Evolutionary conservation across 1,140 invertebrate species (phyloP).

Genomic region (Gryllus bimaculatus): DNA sequence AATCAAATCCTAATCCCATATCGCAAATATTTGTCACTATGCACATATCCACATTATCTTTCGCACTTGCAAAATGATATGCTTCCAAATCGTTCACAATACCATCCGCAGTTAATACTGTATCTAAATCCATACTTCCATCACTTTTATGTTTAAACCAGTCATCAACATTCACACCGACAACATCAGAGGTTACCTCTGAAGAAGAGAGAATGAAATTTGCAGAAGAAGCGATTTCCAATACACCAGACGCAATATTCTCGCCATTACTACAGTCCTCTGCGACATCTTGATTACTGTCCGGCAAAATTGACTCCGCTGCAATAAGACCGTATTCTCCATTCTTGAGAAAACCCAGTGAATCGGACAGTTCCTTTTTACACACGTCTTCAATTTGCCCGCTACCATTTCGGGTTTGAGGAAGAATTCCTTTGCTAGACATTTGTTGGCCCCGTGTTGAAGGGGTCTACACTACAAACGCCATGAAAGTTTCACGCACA

Average conservation of each 20-base stretch:
- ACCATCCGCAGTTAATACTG: constrained; percentile 17
- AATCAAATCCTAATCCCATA: constrained; percentile 16
- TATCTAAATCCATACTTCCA: constrained; percentile 31
- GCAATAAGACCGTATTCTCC: constrained; percentile 9
- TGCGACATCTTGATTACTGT: constrained; percentile 10
- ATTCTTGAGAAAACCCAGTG: constrained; percentile 2
- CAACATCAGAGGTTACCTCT: constrained; percentile 18
- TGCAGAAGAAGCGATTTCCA: constrained; percentile 13
- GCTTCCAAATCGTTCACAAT: constrained; percentile 24
- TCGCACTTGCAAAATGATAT: constrained; percentile 30
- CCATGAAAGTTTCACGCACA: constrained; percentile 13
- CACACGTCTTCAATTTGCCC: constrained; percentile 26
- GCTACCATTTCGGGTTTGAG: constrained; percentile 20
- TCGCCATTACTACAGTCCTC: constrained; percentile 14
- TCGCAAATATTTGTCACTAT: constrained; percentile 16
- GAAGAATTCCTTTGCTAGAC: constrained; percentile 29
- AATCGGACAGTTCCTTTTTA: constrained; percentile 1
- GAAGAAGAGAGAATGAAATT: constrained; percentile 12
- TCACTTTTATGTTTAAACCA: constrained; percentile 33
- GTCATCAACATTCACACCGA: constrained; percentile 33
- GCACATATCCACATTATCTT: constrained; percentile 17
- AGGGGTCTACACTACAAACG: constrained; percentile 13
- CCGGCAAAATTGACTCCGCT: constrained; percentile 8
- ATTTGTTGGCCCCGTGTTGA: constrained; percentile 27
- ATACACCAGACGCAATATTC: constrained; percentile 8